Base-by-base conservation (phyloP, 2,888 invertebrate genomes). In the Reticulitermes lucifugus region DNA sequence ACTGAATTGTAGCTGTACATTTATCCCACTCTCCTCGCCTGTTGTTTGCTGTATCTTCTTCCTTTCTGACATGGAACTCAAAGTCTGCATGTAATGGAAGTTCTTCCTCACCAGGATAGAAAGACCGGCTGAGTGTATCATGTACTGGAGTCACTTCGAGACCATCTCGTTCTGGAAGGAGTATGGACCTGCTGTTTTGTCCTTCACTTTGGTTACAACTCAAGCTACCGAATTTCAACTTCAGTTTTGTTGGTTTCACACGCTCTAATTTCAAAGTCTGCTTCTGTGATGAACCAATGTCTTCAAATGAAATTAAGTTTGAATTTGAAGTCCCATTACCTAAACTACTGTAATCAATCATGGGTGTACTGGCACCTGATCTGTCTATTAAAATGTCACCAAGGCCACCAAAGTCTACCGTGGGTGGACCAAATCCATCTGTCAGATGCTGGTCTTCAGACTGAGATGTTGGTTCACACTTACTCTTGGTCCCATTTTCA, bases 61-160 rank as follows among this genome's bases (percentile, higher is more conserved):
- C 43, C 46, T 81, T 81, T 35, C 25, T 81, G 14, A 29, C 59
- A 35, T 84, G 84, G 87, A 96, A 97, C 81, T 96, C 96, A 81
- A 96, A 93, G 88, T 94, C 94, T 46, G 95, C 96, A 70, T 94
- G 94, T 25, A 97, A 90, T 84, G 95, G 95, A 92, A 97, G 93
- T 89, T 96, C 96, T 88, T 96, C 96, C 88, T 96, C 96, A 0
- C 96, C 96, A 0, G 96, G 96, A 90, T 96, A 96, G 0, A 88
- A 87, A 0, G 88, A 73, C 88, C 92, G 92, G 88, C 92, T 92
- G 0, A 85, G n/a, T 12, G 70, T 60, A 25, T 85, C 85, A 55
- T 35, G 73, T 55, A 86, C 59, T 71, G 29, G 70, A 12, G 43
- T 51, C 14, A 73, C 59, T 70, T 85, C 55, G 12, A 81, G 41